Evolutionary conservation across 2,113 vertebrate genomes (phyloP), one percentile per base, ranked within the genome.

Genomic region (Stigmatopora nigra): DNA sequence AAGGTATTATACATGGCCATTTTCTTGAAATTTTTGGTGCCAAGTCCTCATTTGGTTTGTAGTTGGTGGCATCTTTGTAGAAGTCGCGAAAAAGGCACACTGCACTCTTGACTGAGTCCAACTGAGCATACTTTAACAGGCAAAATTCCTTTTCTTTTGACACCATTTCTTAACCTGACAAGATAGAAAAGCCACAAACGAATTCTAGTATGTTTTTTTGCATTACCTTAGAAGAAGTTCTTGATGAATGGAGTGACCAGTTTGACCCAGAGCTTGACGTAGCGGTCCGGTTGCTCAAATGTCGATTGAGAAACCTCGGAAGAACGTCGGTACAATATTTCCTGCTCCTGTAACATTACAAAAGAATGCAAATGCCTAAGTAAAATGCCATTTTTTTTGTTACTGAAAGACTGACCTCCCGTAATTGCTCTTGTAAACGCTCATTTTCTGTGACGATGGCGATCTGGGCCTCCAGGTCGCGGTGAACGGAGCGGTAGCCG

Each of bases 401-500:
- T 16, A 7, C 67, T 4, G 4, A 4, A 22, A 6, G 22, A 15
- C 13, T 22, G 25, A 96, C 97, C 95, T 93, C 92, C 68, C 94
- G 93, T 12, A 99, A 91, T 73, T 95, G 92, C 76, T 89, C 89
- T 90, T 95, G 95, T 79, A 99, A 81, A 38, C 89, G 89, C 81
- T 82, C 82, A 11, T 93, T 98, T 70, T 96, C 93, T 0, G 96
- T 99, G 77, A 98, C 93, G 38, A 99, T 94, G 0, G 94, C 96
- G 12, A 99, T 92, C 83, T 99, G 97, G 65, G 96, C 94, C 87
- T 98, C 96, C 82, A 99, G 89, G 88, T 99, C 96, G 12, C 97
- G 92, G 84, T 98, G 94, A 73, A 99, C 94, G 0, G 96, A 98
- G 67, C 97, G 93, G 86, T 99, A 97, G 2, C 97, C 97, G 1